Percentiles rank a stretch among this genome's conserved stretches.
Evolutionary conservation across 1,140 invertebrate genomes (phyloP).

Genomic region (Streblospio benedicti): DNA sequence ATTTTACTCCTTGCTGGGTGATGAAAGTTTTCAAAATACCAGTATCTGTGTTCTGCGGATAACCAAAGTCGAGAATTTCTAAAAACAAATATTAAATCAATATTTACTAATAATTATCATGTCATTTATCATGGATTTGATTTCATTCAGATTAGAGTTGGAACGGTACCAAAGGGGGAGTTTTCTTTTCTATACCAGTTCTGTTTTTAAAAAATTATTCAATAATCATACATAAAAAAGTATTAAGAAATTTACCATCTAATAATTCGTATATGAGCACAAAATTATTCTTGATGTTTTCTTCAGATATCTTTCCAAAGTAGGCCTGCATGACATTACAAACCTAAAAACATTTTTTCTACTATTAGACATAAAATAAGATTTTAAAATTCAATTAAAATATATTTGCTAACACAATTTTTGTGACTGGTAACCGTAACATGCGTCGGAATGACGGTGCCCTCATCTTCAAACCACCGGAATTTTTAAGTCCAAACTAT

Average conservation of each 20-base stretch:
- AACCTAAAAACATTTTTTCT: too few relatives aligned
- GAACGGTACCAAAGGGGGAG: not conserved
- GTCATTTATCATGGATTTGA: not conserved
- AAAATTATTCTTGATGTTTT: constrained; percentile 99
- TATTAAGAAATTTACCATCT: constrained; percentile 61
- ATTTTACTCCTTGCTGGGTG: constrained; percentile 98
- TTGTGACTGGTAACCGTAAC: too few relatives aligned
- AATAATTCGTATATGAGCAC: constrained; percentile 98
- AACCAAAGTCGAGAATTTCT: constrained; percentile 99
- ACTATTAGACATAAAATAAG: too few relatives aligned
- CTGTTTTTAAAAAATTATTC: not conserved
- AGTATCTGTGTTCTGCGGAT: constrained; percentile 99
- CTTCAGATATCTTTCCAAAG: constrained; percentile 98
- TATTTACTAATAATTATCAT: not conserved
- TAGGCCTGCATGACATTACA: constrained; percentile 99
- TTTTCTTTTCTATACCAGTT: too few relatives aligned
- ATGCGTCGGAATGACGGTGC: too few relatives aligned
- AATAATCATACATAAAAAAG: not conserved
- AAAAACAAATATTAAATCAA: constrained; percentile 36
- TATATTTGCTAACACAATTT: too few relatives aligned
- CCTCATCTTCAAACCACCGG: too few relatives aligned
- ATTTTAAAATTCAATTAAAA: too few relatives aligned
- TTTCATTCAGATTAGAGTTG: not conserved
- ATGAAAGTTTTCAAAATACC: constrained; percentile 99
- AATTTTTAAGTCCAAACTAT: too few relatives aligned